These are phyloP conservation scores for Tragulus kanchil DNA, from an alignment of 2,113 vertebrate genomes.

Conservation along the genomic window DNA sequence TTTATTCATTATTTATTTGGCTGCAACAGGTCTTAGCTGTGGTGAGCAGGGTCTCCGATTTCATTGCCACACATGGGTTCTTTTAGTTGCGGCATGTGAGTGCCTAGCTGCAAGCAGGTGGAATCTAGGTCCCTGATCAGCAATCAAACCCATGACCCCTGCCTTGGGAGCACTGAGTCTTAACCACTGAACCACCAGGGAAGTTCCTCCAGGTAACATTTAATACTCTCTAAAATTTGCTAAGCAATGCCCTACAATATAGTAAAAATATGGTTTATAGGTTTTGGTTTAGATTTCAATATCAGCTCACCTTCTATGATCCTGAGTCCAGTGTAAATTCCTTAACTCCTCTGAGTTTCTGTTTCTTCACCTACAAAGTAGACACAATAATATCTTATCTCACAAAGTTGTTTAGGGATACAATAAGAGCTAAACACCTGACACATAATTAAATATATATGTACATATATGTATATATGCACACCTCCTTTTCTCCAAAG, in stretches of 20 bases:
- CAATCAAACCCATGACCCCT: too few relatives aligned
- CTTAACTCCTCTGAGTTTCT: neutral
- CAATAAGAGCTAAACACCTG: neutral
- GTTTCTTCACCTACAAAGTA: neutral
- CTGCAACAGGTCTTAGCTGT: too few relatives aligned
- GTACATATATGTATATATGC: neutral
- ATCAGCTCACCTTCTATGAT: neutral
- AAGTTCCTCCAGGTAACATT: neutral
- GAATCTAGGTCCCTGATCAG: too few relatives aligned
- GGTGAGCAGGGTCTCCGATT: too few relatives aligned
- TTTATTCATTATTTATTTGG: too few relatives aligned
- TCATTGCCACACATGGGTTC: too few relatives aligned
- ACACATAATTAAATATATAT: neutral
- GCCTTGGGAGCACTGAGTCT: neutral
- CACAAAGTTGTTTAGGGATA: neutral
- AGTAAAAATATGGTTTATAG: neutral
- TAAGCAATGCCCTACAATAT: neutral
- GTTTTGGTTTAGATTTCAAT: neutral
- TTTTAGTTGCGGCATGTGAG: too few relatives aligned
- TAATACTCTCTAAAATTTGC: constrained; percentile 2
- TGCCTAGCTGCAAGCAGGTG: too few relatives aligned
- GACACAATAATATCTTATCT: neutral
- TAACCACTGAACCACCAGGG: neutral
- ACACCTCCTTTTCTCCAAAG: neutral
- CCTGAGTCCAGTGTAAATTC: neutral